These are phyloP conservation scores for Actinemys pallida DNA, from an alignment of 2,113 vertebrate genomes.

Conservation along the genomic window DNA sequence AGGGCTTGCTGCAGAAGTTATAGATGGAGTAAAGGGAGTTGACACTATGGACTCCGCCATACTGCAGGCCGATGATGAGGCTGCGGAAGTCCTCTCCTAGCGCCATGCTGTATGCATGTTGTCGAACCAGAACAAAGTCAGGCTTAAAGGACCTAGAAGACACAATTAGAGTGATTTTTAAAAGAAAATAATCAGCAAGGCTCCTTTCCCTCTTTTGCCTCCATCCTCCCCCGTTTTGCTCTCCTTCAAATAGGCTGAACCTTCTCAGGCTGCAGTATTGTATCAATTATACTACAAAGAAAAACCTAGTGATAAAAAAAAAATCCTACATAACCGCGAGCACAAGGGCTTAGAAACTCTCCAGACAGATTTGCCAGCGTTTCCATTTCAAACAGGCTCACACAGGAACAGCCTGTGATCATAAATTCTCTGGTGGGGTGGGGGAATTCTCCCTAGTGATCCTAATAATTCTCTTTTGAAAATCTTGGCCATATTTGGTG, in stretches of 20 bases:
- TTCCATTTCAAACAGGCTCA: constrained; percentile 55
- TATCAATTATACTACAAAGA: not conserved
- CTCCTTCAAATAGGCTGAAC: accelerated
- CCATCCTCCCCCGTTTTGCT: not conserved
- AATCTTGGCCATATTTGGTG: constrained; percentile 29
- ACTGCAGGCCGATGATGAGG: constrained; percentile 94
- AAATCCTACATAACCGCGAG: constrained; percentile 9
- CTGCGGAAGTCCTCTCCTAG: constrained; percentile 93
- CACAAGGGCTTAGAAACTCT: constrained; percentile 14
- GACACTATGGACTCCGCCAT: constrained; percentile 85
- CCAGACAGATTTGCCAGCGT: constrained; percentile 58
- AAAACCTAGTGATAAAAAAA: not conserved
- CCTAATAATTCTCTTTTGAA: constrained; percentile 5
- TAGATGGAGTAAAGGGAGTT: constrained; percentile 97
- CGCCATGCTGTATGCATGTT: constrained; percentile 96
- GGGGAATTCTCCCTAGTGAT: constrained; percentile 43
- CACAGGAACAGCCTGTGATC: constrained; percentile 57
- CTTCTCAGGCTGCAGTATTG: not conserved
- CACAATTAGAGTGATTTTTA: not conserved
- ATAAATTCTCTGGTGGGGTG: constrained; percentile 54
- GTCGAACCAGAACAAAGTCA: constrained; percentile 92
- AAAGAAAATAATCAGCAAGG: not conserved
- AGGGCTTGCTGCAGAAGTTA: constrained; percentile 99
- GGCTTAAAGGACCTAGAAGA: constrained; percentile 92
- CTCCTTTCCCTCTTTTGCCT: not conserved